A percentile compares a stretch with the other conserved stretches of the same genome.
phyloP scores from a whole-genome alignment of 23 tunicate species.

The Styela clava region DNA sequence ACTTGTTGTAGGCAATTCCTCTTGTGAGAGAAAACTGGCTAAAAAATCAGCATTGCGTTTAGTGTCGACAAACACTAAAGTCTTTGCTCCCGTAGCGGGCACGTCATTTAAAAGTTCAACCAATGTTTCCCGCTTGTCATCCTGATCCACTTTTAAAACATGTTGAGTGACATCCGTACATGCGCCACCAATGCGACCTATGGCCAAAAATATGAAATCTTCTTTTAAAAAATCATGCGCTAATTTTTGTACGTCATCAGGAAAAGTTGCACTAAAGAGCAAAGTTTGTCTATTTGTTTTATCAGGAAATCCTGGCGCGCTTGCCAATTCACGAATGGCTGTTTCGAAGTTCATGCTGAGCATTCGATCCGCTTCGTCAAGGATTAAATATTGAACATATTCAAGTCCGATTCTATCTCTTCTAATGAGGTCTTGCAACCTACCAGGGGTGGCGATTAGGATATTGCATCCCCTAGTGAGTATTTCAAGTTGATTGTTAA shows the following conservation, averaged over 20 bases:
- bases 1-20: conserved; percentile 73
- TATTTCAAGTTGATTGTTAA: conserved; percentile 44
- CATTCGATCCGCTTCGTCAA: conserved; percentile 99
- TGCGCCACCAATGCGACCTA: conserved; percentile 94
- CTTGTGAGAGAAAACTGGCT: conserved; percentile 81
- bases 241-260: conserved; percentile 82
- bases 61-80: conserved; percentile 93
- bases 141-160: conserved; percentile 52
- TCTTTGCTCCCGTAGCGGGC: conserved; percentile 47
- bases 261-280: conserved; percentile 95
- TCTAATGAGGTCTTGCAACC: conserved; percentile 77
- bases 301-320: conserved; percentile 54
- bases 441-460: conserved; percentile 88
- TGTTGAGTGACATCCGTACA: conserved; percentile 86
- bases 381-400: conserved; percentile 55
- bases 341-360: conserved; percentile 93
- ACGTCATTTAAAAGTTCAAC: conserved; percentile 64
- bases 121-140: conserved; percentile 63
- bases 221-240: conserved; percentile 80
- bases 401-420: conserved; percentile 58
- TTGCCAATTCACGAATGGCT: conserved; percentile 56
- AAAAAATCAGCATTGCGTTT: conserved; percentile 94
- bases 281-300: conserved; percentile 75
- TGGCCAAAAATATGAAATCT: conserved; percentile 77
- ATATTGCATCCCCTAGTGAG: conserved; percentile 68